Base-by-base conservation (phyloP, 2,888 invertebrate genomes). In the Melanargia galathea region DNA sequence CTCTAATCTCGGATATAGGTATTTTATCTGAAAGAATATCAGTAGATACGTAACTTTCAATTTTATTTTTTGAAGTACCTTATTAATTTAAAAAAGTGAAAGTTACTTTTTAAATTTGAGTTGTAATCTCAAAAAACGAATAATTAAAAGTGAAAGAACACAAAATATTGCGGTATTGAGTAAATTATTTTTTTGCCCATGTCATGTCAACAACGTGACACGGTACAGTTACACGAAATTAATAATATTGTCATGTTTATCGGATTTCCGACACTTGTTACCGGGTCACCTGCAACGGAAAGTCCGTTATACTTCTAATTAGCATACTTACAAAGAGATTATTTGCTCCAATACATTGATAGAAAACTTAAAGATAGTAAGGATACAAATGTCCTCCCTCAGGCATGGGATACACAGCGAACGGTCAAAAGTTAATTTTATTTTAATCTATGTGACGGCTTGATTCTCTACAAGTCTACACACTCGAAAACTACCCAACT, bases 271-370 rank as follows among this genome's bases (percentile, higher is more conserved):
- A 78, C 78, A 78, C 72, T 83, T 84, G 83, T 82, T 83, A 74
- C 73, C 73, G 63, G 75, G 73, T 84, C 88, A 88, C 87, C 88
- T 87, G 87, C 77, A 79, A 73, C 60, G 63, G 65, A 63, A 73
- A 68, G 81, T 79, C 81, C 81, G 84, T 83, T 84, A 78, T 80
- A 69, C 73, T 68, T 60, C 51, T 72, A 80, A 87, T 88, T 87
- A 88, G 83, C 87, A 88, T 89, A 88, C 83, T 80, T 75, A 82
- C 83, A 85, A 86, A 87, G 86, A 84, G 77, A 83, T 83, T 81
- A 80, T 80, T 81, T 79, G 76, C 83, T 84, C 84, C 81, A 78
- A 82, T 81, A 52, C 33, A 20, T 13, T 52, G 52, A 52, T 33
- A 33, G 10, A 33, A 18, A 18, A 20, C 8, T 1, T 16, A 13